These are phyloP conservation scores for Tachycineta bicolor DNA, from an alignment of 2,113 vertebrate species.

Conservation along the genomic window DNA sequence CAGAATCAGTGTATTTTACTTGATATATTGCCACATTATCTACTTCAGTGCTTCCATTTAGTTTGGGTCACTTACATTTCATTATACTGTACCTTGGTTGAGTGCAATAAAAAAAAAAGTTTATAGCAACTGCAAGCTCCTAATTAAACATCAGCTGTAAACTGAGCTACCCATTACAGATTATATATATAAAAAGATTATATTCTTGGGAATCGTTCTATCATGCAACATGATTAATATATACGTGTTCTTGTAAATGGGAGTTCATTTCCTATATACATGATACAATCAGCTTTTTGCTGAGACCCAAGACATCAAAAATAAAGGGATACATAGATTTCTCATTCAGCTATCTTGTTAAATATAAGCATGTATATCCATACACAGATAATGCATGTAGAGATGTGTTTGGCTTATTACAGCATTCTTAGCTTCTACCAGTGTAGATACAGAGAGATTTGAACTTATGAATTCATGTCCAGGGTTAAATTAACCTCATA, in stretches of 20 bases:
- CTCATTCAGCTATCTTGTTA: not conserved
- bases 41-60: slow-evolving; percentile 43
- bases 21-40: slow-evolving; percentile 45
- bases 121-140: slow-evolving; percentile 63
- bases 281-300: slow-evolving; percentile 49
- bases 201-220: slow-evolving; percentile 55
- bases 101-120: slow-evolving; percentile 59
- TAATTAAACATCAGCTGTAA: slow-evolving; percentile 70
- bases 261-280: slow-evolving; percentile 30
- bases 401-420: not conserved
- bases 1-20: slow-evolving; percentile 43
- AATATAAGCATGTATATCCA: slow-evolving; percentile 1
- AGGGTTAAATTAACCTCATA: not conserved
- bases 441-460: not conserved
- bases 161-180: slow-evolving; percentile 59
- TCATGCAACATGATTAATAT: slow-evolving; percentile 55
- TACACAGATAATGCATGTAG: not conserved
- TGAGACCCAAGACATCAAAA: slow-evolving; percentile 31
- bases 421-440: not conserved
- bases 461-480: not conserved
- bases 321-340: slow-evolving; percentile 27
- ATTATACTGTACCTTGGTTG: slow-evolving; percentile 54
- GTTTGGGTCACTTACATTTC: slow-evolving; percentile 57
- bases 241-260: slow-evolving; percentile 47
- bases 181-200: slow-evolving; percentile 57